Evolutionary conservation across 2,888 invertebrate genomes (phyloP).

Genomic region (Sphecodes monilicornis): DNA sequence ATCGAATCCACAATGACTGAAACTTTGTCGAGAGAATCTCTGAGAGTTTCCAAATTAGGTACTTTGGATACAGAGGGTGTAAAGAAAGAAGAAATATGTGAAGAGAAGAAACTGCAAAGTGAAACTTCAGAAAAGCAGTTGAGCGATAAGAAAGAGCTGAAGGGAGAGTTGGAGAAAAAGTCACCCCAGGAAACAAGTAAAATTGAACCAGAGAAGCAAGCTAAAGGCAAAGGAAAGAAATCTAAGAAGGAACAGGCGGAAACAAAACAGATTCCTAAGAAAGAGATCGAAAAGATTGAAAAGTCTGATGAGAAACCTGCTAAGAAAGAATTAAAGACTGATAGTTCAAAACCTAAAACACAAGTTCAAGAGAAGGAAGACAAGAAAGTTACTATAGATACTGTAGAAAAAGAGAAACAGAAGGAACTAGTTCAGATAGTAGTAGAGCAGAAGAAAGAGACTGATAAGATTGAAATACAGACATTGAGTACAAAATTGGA

Average conservation of each 20-base stretch:
- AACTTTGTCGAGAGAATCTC: not conserved
- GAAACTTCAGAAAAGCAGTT: not conserved
- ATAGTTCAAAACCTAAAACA: not conserved
- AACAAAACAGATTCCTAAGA: not conserved
- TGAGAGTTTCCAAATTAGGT: not conserved
- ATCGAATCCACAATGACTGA: slow-evolving; percentile 27
- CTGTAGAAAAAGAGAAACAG: not conserved
- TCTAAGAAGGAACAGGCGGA: slow-evolving; percentile 36
- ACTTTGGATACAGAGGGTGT: not conserved
- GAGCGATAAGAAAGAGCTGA: slow-evolving; percentile 2
- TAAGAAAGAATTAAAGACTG: not conserved
- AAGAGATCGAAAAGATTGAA: slow-evolving; percentile 8
- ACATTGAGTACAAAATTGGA: not conserved
- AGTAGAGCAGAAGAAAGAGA: slow-evolving; percentile 4
- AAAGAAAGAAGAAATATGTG: not conserved
- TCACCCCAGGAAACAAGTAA: slow-evolving; percentile 26
- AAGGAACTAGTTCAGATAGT: not conserved
- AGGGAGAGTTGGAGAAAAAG: slow-evolving; percentile 11
- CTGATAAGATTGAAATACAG: slow-evolving; percentile 28
- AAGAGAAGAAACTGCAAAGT: not conserved
- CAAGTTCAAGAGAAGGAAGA: slow-evolving; percentile 9
- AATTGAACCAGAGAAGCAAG: slow-evolving; percentile 36
- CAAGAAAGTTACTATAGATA: not conserved
- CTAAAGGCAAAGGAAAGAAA: slow-evolving; percentile 48
- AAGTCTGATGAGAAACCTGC: not conserved